Evolutionary conservation across 2,797 vertebrate species (phyloP), one percentile per base, ranked within the genome.

Genomic region (Danio albolineatus): DNA sequence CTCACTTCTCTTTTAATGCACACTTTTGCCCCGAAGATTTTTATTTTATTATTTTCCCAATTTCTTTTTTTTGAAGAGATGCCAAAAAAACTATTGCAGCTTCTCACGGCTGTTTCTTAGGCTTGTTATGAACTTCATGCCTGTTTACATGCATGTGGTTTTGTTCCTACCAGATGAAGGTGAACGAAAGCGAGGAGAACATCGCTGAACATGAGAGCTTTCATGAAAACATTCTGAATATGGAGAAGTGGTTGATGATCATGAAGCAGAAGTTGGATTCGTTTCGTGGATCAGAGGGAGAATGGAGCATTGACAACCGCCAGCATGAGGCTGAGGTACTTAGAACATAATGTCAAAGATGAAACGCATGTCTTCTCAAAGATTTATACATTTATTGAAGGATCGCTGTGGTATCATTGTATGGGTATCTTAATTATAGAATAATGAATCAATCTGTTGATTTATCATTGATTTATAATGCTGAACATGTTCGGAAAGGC

Each of bases 221-320:
- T 83, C 94, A 92, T 5, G 90, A 96, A 14, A 89, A 89, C 74
- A 88, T 96, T 2, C 91, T 91, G 72, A 95, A 94, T 80, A 86
- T 97, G 3, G 91, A 92, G 85, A 95, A 95, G 81, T 97, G 97
- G 96, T 84, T 97, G 28, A 83, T 91, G 86, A 75, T 89, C 82
- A 94, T 91, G 85, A 92, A 77, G 0, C 95, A 94, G 89, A 95
- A 91, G 81, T 78, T 97, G 83, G 91, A 93, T 81, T 94, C 94
- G 0, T 94, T 87, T 76, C 84, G 73, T 44, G 85, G 76, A 21
- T 64, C 89, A 0, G 19, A 81, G 3, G 92, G 82, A 64, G 87
- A 89, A 0, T 92, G 94, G 92, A 94, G 88, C 38, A 67, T 88
- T 0, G 83, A 90, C 61, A 87, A 90, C 64, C 90, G 86, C 2